phyloP scores from a whole-genome alignment of 1,140 invertebrate genomes.

The Psilanteris sp. region DNA sequence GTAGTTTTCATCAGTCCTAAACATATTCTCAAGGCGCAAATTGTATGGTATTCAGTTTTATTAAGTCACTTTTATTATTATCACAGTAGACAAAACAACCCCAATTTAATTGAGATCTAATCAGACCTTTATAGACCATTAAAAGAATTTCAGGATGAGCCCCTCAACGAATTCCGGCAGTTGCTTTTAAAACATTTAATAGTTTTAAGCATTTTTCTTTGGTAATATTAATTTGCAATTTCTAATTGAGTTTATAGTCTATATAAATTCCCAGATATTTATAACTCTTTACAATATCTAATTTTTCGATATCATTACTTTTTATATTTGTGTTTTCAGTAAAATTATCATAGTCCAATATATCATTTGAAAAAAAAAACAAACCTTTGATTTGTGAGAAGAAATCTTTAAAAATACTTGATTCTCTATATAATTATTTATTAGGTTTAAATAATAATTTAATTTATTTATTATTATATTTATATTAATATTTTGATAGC shows the following conservation, averaged over 20 bases:
- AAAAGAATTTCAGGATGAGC: not conserved
- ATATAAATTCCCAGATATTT: not conserved
- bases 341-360: not conserved
- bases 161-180: not conserved
- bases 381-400: not conserved
- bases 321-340: no score
- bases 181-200: not conserved
- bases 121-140: not conserved
- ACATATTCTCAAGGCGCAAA: not conserved
- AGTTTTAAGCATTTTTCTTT: not conserved
- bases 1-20: no score
- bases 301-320: no score
- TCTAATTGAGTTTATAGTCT: not conserved
- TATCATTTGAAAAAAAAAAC: not conserved
- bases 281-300: not conserved
- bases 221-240: not conserved
- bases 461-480: not conserved
- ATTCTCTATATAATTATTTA: not conserved
- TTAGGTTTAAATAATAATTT: not conserved
- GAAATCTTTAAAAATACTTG: not conserved
- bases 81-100: not conserved
- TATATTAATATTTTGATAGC: not conserved
- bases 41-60: not conserved
- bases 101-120: not conserved
- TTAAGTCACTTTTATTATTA: not conserved